These are phyloP conservation scores for Copidosoma floridanum DNA, from an alignment of 1,140 invertebrate species.

Conservation along the genomic window DNA sequence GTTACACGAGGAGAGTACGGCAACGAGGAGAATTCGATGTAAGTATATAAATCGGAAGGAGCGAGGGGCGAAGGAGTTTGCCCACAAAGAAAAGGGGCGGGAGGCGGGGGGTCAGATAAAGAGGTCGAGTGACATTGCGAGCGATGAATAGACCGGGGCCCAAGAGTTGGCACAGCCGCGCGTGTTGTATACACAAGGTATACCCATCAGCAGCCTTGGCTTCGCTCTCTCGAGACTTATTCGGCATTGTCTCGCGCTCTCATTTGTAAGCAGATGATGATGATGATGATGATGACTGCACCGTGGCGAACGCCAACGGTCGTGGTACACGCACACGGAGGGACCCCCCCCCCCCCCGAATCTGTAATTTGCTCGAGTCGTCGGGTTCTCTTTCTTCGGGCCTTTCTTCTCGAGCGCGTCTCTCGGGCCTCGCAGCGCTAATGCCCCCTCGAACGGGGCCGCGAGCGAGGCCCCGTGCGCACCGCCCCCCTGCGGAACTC, in stretches of 20 bases:
- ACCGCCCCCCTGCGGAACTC: slow-evolving; percentile 53
- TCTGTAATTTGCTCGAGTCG: slow-evolving; percentile 55
- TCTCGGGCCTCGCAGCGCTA: slow-evolving; percentile 18
- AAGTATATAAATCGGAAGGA: no score
- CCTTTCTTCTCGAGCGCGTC: slow-evolving; percentile 15
- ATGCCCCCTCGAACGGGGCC: slow-evolving; percentile 23
- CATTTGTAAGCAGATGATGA: slow-evolving; percentile 46
- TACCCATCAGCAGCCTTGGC: slow-evolving; percentile 13
- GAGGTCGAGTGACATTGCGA: slow-evolving; percentile 33
- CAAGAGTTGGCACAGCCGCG: no score
- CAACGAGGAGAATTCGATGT: background rate
- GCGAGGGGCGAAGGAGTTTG: background rate
- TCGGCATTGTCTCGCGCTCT: slow-evolving; percentile 26
- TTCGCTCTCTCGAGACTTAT: slow-evolving; percentile 3
- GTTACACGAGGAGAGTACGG: no score
- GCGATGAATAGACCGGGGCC: no score
- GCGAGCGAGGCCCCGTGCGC: no score
- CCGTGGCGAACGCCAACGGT: slow-evolving; percentile 50
- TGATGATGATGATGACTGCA: background rate
- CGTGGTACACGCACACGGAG: no score
- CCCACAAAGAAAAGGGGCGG: slow-evolving; percentile 10
- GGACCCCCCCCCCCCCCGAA: no score
- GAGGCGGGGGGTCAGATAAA: slow-evolving; percentile 21
- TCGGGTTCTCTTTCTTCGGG: slow-evolving; percentile 44
- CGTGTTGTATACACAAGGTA: no score